These are phyloP conservation scores for Trochalopteron elliotii DNA, from an alignment of 2,113 vertebrate species.

Conservation along the genomic window DNA sequence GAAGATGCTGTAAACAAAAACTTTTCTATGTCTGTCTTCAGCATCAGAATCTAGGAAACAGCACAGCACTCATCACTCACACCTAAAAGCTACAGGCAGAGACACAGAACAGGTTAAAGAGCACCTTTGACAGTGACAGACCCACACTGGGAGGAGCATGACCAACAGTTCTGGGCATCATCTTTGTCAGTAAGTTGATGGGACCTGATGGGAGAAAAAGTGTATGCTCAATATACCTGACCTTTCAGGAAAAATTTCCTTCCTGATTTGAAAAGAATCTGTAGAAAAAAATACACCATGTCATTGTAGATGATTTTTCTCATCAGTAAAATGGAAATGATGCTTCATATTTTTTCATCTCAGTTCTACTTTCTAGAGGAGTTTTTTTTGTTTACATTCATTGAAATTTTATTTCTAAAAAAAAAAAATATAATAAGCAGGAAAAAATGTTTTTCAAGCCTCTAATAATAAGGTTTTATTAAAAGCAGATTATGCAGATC, in stretches of 20 bases:
- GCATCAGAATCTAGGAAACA: not conserved
- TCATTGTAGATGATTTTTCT: not conserved
- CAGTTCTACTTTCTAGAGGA: not conserved
- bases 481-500: not conserved
- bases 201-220: not conserved
- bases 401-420: not conserved
- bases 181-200: not conserved
- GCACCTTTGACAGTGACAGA: not conserved
- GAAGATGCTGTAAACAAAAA: not conserved
- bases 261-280: not conserved
- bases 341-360: not conserved
- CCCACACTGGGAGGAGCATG: not conserved
- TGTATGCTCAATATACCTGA: not conserved
- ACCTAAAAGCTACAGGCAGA: not conserved
- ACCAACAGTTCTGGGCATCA: not conserved
- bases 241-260: not conserved
- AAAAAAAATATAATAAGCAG: not conserved
- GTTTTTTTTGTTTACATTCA: not conserved
- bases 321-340: not conserved
- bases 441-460: not conserved
- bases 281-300: not conserved
- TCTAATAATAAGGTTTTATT: not conserved
- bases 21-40: not conserved
- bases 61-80: not conserved
- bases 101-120: not conserved